Evolutionary conservation across 2,113 vertebrate genomes (phyloP).

Genomic region (Otocyon megalotis): DNA sequence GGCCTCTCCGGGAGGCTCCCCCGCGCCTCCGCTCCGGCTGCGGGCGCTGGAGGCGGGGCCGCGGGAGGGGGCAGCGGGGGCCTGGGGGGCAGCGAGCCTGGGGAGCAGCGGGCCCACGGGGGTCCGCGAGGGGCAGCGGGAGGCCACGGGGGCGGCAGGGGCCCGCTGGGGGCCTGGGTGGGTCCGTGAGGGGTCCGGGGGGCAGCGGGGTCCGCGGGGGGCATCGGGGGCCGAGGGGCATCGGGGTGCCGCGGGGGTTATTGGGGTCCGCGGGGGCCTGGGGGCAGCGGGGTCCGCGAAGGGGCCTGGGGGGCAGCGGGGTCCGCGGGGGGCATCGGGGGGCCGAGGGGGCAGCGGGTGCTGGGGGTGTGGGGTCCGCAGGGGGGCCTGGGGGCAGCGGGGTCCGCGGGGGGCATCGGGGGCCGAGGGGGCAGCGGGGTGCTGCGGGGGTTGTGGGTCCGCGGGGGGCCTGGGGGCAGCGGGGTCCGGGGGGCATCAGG

Average conservation of each 20-base stretch:
- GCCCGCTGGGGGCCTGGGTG: neutral
- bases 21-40: neutral
- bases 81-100: neutral
- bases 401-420: too few relatives aligned
- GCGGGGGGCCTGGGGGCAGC: too few relatives aligned
- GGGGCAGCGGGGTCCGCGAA: too few relatives aligned
- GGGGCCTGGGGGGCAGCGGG: too few relatives aligned
- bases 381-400: too few relatives aligned
- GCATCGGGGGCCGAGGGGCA: neutral
- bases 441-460: too few relatives aligned
- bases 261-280: too few relatives aligned
- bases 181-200: neutral
- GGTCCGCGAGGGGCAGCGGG: neutral
- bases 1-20: neutral
- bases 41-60: neutral
- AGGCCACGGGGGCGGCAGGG: neutral
- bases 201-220: neutral
- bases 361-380: too few relatives aligned
- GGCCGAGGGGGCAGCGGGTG: too few relatives aligned
- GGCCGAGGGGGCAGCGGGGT: too few relatives aligned
- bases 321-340: too few relatives aligned
- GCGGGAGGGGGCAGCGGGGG: neutral
- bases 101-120: neutral
- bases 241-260: too few relatives aligned
- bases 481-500: fast-evolving